Evolutionary conservation across 2,797 vertebrate genomes (phyloP).

Genomic region (Schizopygopsis pylzovi): DNA sequence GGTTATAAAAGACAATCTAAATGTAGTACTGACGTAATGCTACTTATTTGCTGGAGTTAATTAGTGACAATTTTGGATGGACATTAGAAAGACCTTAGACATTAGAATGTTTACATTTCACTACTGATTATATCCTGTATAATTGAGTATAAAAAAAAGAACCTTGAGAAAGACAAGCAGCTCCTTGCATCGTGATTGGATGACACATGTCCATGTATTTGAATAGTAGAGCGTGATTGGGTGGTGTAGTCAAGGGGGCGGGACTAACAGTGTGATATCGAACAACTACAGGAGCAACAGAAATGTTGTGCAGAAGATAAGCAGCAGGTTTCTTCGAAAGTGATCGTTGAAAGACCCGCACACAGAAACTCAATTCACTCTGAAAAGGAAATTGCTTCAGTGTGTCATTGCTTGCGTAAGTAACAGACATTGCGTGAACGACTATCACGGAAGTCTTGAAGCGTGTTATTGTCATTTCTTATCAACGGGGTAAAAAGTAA

Average conservation of each 20-base stretch:
- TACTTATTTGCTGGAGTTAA: background rate
- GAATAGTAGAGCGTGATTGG: constrained; percentile 62
- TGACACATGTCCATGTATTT: background rate
- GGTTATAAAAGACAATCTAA: background rate
- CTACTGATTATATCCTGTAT: too few relatives aligned
- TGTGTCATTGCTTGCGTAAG: constrained; percentile 21
- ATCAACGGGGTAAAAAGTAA: background rate
- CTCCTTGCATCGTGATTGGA: constrained; percentile 40
- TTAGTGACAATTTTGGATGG: background rate
- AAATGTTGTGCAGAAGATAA: background rate
- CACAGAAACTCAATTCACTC: background rate
- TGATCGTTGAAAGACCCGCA: background rate
- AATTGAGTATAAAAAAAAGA: too few relatives aligned
- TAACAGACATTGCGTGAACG: background rate
- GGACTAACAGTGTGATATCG: background rate
- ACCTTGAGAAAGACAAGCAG: background rate
- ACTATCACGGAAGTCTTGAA: constrained; percentile 37
- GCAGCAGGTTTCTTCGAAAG: background rate
- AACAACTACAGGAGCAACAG: constrained; percentile 40
- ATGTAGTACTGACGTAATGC: background rate
- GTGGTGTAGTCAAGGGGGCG: constrained; percentile 40
- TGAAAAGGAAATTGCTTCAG: background rate
- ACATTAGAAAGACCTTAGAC: too few relatives aligned
- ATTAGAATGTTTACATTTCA: too few relatives aligned
- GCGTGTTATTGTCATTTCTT: background rate